Percentiles rank a stretch among this genome's conserved stretches.
Evolutionary conservation across 2,113 vertebrate genomes (phyloP).

Genomic region (Mionectes macconnelli): DNA sequence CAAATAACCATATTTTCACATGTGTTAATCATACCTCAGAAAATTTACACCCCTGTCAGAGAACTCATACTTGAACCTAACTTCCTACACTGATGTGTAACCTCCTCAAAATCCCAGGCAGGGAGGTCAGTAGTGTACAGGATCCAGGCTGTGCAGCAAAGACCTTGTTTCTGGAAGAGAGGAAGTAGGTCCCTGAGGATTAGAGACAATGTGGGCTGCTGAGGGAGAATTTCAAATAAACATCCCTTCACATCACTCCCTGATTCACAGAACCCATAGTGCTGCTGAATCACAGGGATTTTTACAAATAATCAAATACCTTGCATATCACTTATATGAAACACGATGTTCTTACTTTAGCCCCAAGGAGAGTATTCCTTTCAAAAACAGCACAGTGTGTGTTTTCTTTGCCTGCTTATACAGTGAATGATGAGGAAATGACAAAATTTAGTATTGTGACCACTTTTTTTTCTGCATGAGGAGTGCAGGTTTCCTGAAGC

Average conservation of each 20-base stretch:
- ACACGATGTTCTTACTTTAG: background rate
- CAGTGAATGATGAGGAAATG: slow-evolving; percentile 25
- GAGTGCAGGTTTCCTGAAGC: background rate
- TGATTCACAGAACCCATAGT: background rate
- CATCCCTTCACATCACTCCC: slow-evolving; percentile 14
- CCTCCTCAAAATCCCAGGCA: background rate
- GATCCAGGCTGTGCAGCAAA: background rate
- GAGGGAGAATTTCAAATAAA: slow-evolving; percentile 47
- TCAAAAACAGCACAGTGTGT: background rate
- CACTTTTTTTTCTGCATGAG: background rate
- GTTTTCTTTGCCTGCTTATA: slow-evolving; percentile 39
- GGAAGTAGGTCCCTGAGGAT: slow-evolving; percentile 9
- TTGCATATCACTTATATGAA: slow-evolving; percentile 11
- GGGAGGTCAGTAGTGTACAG: background rate
- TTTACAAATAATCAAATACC: slow-evolving; percentile 58
- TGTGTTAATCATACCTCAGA: background rate
- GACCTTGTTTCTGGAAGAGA: background rate
- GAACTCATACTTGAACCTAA: background rate
- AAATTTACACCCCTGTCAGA: background rate
- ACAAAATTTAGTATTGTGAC: background rate
- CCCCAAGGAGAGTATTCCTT: background rate
- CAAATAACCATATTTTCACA: background rate
- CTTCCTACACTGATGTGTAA: background rate
- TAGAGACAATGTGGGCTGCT: background rate
- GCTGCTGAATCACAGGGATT: slow-evolving; percentile 21